phyloP scores from a whole-genome alignment of 1,140 invertebrate species.

The Vanessa atalanta region DNA sequence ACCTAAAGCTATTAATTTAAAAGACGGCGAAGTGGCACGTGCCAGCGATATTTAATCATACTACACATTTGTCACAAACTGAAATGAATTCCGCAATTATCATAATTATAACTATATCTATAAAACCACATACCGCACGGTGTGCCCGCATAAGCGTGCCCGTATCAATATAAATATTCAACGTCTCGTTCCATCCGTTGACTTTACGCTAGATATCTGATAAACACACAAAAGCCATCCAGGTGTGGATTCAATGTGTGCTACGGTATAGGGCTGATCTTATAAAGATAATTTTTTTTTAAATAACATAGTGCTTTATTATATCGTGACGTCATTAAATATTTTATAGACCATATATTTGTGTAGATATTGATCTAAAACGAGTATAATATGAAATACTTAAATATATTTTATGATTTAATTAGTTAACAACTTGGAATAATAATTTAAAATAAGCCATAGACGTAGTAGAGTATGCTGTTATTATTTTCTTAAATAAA shows the following conservation, averaged over 20 bases:
- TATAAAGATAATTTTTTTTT: background rate
- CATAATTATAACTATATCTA: slow-evolving; percentile 15
- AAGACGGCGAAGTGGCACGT: too few relatives aligned
- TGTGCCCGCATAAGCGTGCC: slow-evolving; percentile 29
- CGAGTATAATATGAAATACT: too few relatives aligned
- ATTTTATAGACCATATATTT: too few relatives aligned
- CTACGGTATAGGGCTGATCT: slow-evolving; percentile 18
- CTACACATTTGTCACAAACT: too few relatives aligned
- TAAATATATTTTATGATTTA: too few relatives aligned
- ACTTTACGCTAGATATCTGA: slow-evolving; percentile 31
- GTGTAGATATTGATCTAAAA: too few relatives aligned
- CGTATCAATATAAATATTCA: slow-evolving; percentile 39
- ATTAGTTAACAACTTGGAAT: too few relatives aligned
- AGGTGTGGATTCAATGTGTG: slow-evolving; percentile 29
- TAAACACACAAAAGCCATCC: slow-evolving; percentile 38
- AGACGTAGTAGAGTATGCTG: too few relatives aligned
- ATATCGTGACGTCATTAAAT: background rate
- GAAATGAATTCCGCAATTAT: background rate
- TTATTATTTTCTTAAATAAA: too few relatives aligned
- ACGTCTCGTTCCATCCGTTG: slow-evolving; percentile 41
- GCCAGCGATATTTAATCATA: too few relatives aligned
- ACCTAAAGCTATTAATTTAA: too few relatives aligned
- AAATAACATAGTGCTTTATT: background rate
- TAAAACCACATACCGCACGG: background rate
- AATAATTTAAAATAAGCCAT: too few relatives aligned